Evolutionary conservation across 2,797 vertebrate species (phyloP), one percentile per base, ranked within the genome.

Genomic region (Aulostomus chinensis): DNA sequence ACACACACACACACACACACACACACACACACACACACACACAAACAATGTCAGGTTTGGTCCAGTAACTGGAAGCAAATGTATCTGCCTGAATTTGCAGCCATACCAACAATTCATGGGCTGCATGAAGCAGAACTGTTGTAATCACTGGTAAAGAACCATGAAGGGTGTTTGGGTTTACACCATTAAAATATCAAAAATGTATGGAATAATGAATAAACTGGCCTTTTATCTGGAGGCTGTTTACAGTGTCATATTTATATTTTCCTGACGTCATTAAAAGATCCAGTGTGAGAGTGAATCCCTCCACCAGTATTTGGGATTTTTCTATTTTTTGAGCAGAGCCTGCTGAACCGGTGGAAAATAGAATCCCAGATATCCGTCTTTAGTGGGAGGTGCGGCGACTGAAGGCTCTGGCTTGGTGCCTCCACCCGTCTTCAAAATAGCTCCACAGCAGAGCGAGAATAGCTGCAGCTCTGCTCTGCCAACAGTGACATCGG

Each of bases 331-430:
- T n/a, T n/a, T n/a, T n/a, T n/a, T n/a, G n/a, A n/a, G n/a, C n/a
- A 2, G 1, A 60, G 42, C 49, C 18, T 69, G 41, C 18, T 13
- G 2, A 10, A 9, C 48, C 11, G 58, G 50, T 21, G 15, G 37
- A 68, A 73, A 64, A 68, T 37, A 61, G 42, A 63, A 28, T 2
- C 26, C 11, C 54, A 38, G 25, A 56, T 32, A 57, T 55, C 7
- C 4, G 16, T 53, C 38, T 65, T 40, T 5, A 42, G 41, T 12
- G 36, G 48, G 47, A 62, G 49, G 46, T 11, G 17, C 32, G 35
- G 41, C 31, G 20, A 31, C 32, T 18, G 54, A 54, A 55, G 28
- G 15, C 2, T 58, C 21, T 68, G 70, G 64, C 63, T 35, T 9
- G 0, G 15, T 0, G 40, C 73, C 58, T 53, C 38, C 12, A 16